Evolutionary conservation across 1,140 invertebrate genomes (phyloP).

Genomic region (Gryllus bimaculatus): DNA sequence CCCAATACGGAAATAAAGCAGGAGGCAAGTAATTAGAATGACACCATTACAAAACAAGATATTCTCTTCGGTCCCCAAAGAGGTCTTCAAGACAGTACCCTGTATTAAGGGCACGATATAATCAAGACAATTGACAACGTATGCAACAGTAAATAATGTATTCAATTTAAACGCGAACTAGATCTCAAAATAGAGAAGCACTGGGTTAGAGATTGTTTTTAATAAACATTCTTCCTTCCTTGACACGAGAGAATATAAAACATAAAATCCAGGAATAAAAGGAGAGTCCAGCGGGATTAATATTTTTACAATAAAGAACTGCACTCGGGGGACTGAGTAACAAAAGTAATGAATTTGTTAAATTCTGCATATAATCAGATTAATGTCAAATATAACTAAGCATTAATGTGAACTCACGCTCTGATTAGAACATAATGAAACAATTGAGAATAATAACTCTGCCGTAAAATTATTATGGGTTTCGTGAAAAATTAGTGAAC

Average conservation of each 20-base stretch:
- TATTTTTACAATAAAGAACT: background rate
- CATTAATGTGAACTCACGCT: background rate
- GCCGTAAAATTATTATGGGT: background rate
- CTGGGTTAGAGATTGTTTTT: too few relatives aligned
- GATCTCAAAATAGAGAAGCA: background rate
- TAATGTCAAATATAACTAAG: background rate
- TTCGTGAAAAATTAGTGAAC: background rate
- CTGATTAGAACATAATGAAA: background rate
- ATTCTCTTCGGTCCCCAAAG: too few relatives aligned
- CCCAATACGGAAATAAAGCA: too few relatives aligned
- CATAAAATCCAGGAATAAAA: background rate
- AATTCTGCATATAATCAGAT: background rate
- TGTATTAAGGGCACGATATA: too few relatives aligned
- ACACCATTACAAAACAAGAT: too few relatives aligned
- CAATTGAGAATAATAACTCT: constrained; percentile 1
- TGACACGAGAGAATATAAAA: background rate
- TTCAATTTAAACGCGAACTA: background rate
- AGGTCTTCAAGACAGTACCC: too few relatives aligned
- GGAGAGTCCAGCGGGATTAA: background rate
- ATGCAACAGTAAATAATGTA: background rate
- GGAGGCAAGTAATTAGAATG: too few relatives aligned
- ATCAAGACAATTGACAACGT: too few relatives aligned
- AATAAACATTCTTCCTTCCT: background rate
- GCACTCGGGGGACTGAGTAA: background rate
- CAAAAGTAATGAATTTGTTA: constrained; percentile 6